Evolutionary conservation across 2,797 vertebrate species (phyloP), one percentile per base, ranked within the genome.

Genomic region (Alcedo quadribrachys): DNA sequence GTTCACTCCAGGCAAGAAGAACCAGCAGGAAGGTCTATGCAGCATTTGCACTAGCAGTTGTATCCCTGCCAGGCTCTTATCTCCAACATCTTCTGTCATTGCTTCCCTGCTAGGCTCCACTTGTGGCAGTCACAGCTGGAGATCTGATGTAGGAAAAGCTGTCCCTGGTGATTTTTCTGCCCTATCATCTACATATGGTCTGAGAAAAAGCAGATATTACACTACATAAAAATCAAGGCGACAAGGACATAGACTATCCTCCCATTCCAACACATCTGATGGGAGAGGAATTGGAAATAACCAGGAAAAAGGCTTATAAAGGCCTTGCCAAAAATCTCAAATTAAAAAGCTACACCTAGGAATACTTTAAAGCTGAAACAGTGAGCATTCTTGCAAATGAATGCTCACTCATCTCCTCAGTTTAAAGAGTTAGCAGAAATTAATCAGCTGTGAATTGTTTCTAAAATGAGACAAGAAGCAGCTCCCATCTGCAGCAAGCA

Each of bases 401-500:
- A 66, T 65, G 28, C 28, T 95, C 13, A 4, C 65, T 92, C 46
- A 91, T 94, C 86, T 84, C 60, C 65, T 65, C 63, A 45, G 2
- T 74, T 75, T 60, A 57, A 84, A 79, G 78, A 65, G 42, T 92
- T 81, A 80, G 82, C 27, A 91, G 67, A 86, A 91, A 85, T 77
- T 68, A 77, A 68, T 94, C 78, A 85, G 20, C 68, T 70, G 68
- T 80, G 75, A 93, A 85, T 87, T 92, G 65, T 85, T 95, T 85
- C 83, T 94, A 89, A 92, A 93, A 86, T 14, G 75, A 94, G 81
- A 68, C 68, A 77, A 90, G 85, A 92, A 94, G 65, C 78, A 92
- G 75, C 42, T n/a, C 51, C 82, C 8, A 2, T 62, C 88, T 82
- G 85, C 74, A 82, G 84, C 65, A 87, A 90, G 81, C 91, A 77